Base-by-base conservation (phyloP, 2,888 invertebrate species). In the Epistrophella euchroma region DNA sequence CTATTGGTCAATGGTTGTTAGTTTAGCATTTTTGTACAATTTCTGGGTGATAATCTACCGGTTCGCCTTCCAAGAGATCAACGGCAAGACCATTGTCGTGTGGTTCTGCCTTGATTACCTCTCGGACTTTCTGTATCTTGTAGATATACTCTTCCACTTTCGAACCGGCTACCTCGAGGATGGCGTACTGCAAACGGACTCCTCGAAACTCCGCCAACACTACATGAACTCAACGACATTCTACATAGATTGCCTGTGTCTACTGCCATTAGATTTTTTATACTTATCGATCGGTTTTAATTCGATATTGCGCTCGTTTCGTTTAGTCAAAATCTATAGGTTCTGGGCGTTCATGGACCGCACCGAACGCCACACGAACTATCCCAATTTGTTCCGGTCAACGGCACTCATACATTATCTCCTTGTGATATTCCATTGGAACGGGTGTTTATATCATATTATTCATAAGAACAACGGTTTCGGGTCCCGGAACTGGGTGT, bases 291-390 rank as follows among this genome's bases (percentile, higher is more conserved):
- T 99, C 93, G 98, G 98, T 89, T 97, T 97, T 94, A 98, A 98
- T 94, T 99, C 98, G 90, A 97, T 98, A 91, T 94, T 99, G 89
- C 96, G 99, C 90, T 97, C 97, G 91, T 98, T 98, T 94, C 96
- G 99, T 88, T 95, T 99, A 91, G 98, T 98, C 90, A 99, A 99
- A 93, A 98, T 99, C 92, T 99, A 99, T 93, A 95, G 98, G 90
- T 99, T 98, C 93, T 99, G 98, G 98, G 97, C 98, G 90, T 99
- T 99, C 93, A 97, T 99, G 96, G 99, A 99, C 94, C 95, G 98
- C 89, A 99, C 98, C 78, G 99, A 99, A 93, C 95, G 99, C 88
- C 99, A 99, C 92, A 99, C 99, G 90, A 99, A 99, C 94, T 99
- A 98, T 94, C 99, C 99, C 88, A 99, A 99, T 94, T 95, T 98